These are phyloP conservation scores for Pollenia griseotomentosa DNA, from an alignment of 2,888 invertebrate genomes.

Conservation along the genomic window DNA sequence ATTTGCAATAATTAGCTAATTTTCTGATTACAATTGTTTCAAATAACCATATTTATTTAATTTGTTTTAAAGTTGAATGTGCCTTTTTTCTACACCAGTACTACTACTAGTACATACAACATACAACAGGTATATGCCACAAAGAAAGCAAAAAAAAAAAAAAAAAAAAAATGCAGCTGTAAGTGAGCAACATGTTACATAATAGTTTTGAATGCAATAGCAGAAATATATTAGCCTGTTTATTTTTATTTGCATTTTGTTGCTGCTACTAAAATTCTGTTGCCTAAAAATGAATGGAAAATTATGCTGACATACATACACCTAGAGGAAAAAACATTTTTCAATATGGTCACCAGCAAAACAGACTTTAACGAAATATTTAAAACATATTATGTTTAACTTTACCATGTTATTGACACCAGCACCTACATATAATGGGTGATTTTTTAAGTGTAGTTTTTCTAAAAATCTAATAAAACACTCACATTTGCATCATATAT, in stretches of 20 bases:
- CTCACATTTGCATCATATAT: no score
- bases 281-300: not conserved
- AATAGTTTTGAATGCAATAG: constrained; percentile 58
- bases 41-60: constrained; percentile 41
- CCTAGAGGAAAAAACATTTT: no score
- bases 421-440: no score
- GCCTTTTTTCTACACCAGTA: constrained; percentile 54
- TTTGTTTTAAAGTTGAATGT: constrained; percentile 37
- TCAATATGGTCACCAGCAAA: no score
- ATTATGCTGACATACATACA: no score
- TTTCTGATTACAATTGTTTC: constrained; percentile 31
- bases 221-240: constrained; percentile 22
- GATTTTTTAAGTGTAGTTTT: no score
- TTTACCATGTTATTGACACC: no score
- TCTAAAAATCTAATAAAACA: no score
- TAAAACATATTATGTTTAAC: no score
- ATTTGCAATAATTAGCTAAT: constrained; percentile 45
- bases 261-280: constrained; percentile 6
- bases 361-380: no score
- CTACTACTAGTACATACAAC: not conserved
- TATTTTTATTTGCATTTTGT: constrained; percentile 10
- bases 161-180: not conserved
- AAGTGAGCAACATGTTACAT: constrained; percentile 54
- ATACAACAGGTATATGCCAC: constrained; percentile 6
- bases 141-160: constrained; percentile 28